A percentile compares a stretch with the other conserved stretches of the same genome.
These are phyloP conservation scores for Eufriesea mexicana DNA, from an alignment of 1,140 invertebrate species.

Conservation along the genomic window DNA sequence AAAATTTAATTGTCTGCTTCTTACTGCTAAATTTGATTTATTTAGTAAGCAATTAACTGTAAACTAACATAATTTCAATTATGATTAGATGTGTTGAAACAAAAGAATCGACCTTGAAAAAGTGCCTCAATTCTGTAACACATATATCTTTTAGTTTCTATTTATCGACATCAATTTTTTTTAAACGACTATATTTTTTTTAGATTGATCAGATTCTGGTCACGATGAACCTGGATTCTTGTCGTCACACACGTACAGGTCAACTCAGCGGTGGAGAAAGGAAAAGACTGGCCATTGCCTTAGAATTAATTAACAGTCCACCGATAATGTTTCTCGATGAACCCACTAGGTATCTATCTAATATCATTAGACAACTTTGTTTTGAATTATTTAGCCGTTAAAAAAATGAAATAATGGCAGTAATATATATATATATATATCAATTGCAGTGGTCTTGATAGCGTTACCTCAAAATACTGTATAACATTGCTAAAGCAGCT, in stretches of 20 bases:
- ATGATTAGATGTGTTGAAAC: too few relatives aligned
- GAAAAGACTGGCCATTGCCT: conserved; percentile 93
- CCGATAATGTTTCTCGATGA: conserved; percentile 96
- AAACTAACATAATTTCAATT: too few relatives aligned
- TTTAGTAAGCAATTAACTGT: neutral
- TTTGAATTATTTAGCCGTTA: neutral
- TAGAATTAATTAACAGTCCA: conserved; percentile 93
- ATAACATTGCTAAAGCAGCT: conserved; percentile 89
- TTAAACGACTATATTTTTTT: neutral
- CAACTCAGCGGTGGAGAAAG: conserved; percentile 93
- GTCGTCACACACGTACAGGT: conserved; percentile 86
- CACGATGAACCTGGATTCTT: conserved; percentile 86
- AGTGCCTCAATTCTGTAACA: too few relatives aligned
- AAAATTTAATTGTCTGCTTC: neutral
- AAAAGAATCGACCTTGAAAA: too few relatives aligned
- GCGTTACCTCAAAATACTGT: conserved; percentile 92
- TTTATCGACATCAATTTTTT: too few relatives aligned
- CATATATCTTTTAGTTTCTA: too few relatives aligned
- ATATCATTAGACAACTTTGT: conserved; percentile 55
- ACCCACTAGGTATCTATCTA: conserved; percentile 94
- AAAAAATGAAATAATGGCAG: neutral
- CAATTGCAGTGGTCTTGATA: conserved; percentile 90
- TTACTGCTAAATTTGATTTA: neutral
- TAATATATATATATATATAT: conserved; percentile 16
- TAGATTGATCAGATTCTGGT: conserved; percentile 88